phyloP scores from a whole-genome alignment of 1,140 invertebrate genomes.

The Ericerus pela region DNA sequence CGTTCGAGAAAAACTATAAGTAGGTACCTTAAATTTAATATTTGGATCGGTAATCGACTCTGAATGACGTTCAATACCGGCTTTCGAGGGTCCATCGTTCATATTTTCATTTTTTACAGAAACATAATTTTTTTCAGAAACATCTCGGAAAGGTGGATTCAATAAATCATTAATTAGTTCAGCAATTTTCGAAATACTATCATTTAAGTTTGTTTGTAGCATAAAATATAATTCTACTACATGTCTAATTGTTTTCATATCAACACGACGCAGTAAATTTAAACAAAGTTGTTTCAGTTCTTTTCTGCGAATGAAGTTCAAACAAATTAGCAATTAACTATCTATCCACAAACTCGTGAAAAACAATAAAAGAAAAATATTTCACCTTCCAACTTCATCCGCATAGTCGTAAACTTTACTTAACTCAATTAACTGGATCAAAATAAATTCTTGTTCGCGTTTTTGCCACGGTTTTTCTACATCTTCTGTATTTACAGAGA shows the following conservation, averaged over 20 bases:
- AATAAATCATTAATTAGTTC: not conserved
- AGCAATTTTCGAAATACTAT: not conserved
- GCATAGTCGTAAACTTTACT: slow-evolving; percentile 4
- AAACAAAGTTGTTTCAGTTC: not conserved
- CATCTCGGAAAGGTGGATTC: too few species aligned
- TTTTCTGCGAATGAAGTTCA: not conserved
- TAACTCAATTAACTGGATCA: slow-evolving; percentile 6
- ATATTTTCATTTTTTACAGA: too few species aligned
- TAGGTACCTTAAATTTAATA: slow-evolving; percentile 1
- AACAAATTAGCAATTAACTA: not conserved
- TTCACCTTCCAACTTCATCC: slow-evolving; percentile 13
- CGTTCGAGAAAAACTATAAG: too few species aligned
- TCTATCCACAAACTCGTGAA: not conserved
- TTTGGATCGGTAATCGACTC: too few species aligned
- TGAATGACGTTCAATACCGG: not conserved
- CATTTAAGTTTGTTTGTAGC: not conserved
- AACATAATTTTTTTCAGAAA: too few species aligned
- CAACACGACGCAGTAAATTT: not conserved
- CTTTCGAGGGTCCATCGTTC: too few species aligned
- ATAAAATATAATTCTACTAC: slow-evolving; percentile 1
- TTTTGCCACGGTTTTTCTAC: not conserved
- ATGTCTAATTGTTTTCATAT: slow-evolving; percentile 2
- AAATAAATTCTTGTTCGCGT: slow-evolving; percentile 5
- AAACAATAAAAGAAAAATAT: not conserved
- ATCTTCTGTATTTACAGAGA: not conserved